A percentile compares a stretch with the other conserved stretches of the same genome.
Evolutionary conservation across 2,888 invertebrate genomes (phyloP).

Genomic region (Anthrax anthrax): DNA sequence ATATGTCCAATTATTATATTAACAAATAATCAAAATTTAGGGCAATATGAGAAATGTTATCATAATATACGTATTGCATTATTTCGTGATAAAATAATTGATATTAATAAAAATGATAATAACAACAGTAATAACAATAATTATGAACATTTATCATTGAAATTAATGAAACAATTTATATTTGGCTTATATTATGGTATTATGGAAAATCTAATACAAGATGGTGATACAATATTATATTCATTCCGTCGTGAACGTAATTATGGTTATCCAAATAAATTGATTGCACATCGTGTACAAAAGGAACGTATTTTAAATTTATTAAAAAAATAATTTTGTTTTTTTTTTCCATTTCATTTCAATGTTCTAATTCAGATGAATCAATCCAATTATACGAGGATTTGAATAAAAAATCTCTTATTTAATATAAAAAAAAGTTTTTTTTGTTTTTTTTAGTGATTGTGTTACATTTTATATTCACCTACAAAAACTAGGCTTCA

Average conservation of each 20-base stretch:
- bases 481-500: no score
- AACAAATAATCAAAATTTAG: constrained; percentile 19
- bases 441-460: no score
- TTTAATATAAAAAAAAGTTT: no score
- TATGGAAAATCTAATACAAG: neutral
- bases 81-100: neutral
- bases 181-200: neutral
- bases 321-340: neutral
- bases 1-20: constrained; percentile 22
- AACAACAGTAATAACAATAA: neutral
- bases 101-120: neutral
- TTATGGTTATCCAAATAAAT: constrained; percentile 7
- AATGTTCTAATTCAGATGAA: no score
- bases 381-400: no score
- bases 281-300: constrained; percentile 1
- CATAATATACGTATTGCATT: constrained; percentile 17
- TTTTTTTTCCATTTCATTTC: no score
- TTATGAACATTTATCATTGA: no score
- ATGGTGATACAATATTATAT: neutral
- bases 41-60: constrained; percentile 20
- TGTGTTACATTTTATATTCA: no score
- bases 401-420: no score
- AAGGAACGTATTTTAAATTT: neutral
- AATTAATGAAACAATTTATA: neutral
- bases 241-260: neutral